Conservation (phyloP, 2,888 invertebrate genomes). For the Epinotia nisella region DNA sequence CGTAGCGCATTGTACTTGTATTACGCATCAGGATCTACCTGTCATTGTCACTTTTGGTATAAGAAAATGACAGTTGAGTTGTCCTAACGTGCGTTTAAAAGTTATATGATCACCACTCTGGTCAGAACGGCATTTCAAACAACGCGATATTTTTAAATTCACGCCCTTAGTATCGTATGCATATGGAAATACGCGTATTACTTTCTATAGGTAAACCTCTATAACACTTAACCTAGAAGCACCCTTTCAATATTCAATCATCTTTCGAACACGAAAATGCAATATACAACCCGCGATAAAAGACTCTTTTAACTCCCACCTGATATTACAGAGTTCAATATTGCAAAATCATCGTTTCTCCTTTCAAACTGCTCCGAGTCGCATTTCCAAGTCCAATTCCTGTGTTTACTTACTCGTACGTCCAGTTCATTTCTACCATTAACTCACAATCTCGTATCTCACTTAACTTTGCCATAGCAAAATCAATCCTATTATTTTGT, state of each 20-base stretch:
- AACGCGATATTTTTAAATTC: too few relatives aligned
- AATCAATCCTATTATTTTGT: not conserved
- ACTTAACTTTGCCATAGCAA: not conserved
- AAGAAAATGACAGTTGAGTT: too few relatives aligned
- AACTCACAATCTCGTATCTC: constrained; percentile 6
- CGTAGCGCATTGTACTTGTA: too few relatives aligned
- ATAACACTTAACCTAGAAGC: not conserved
- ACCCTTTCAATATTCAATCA: constrained; percentile 16
- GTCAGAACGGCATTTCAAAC: too few relatives aligned
- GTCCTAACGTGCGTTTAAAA: too few relatives aligned
- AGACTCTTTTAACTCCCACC: constrained; percentile 2
- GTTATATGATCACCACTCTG: too few relatives aligned
- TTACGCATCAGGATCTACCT: too few relatives aligned
- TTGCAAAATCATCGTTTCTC: constrained; percentile 40
- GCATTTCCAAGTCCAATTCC: constrained; percentile 37
- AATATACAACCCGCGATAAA: constrained; percentile 24
- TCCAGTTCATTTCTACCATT: constrained; percentile 15
- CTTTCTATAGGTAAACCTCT: not conserved
- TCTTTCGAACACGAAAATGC: constrained; percentile 20
- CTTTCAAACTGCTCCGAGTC: constrained; percentile 29
- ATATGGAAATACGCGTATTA: not conserved
- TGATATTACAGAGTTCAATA: constrained; percentile 28
- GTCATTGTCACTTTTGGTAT: too few relatives aligned
- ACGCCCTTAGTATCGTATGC: too few relatives aligned
- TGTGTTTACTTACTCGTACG: constrained; percentile 33